Conservation (phyloP, 2,888 invertebrate genomes). For the Reticulitermes lucifugus region DNA sequence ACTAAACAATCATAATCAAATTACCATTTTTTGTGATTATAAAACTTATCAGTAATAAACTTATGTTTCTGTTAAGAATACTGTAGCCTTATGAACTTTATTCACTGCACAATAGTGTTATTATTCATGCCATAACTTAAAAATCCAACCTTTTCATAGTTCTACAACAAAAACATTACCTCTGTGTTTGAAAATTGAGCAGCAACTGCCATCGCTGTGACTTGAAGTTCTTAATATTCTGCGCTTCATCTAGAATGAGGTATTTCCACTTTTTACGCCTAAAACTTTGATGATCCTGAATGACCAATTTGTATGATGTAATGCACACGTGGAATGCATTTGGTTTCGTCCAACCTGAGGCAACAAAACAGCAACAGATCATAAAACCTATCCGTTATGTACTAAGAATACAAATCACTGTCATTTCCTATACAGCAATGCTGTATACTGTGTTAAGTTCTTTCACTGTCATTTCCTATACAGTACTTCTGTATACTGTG, state of each 20-base stretch:
- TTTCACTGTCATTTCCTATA: neutral
- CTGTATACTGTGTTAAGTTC: neutral
- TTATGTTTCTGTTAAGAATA: too few relatives aligned
- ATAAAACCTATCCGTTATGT: neutral
- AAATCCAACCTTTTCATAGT: neutral
- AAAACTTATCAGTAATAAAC: too few relatives aligned
- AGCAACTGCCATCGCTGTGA: slow-evolving; percentile 98
- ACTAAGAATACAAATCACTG: too few relatives aligned
- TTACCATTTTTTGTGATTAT: too few relatives aligned
- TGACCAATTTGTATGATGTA: slow-evolving; percentile 97
- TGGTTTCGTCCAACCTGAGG: slow-evolving; percentile 92
- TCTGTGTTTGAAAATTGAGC: slow-evolving; percentile 92
- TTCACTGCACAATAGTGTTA: too few relatives aligned
- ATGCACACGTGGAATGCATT: slow-evolving; percentile 99
- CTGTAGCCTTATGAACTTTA: too few relatives aligned
- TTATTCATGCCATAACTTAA: neutral
- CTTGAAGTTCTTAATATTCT: slow-evolving; percentile 99
- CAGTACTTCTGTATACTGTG: too few relatives aligned
- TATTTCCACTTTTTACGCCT: slow-evolving; percentile 98
- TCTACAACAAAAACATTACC: slow-evolving; percentile 67
- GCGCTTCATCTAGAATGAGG: slow-evolving; percentile 97
- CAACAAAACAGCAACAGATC: neutral
- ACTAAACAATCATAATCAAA: too few relatives aligned
- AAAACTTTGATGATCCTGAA: slow-evolving; percentile 98
- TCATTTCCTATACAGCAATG: too few relatives aligned